These are phyloP conservation scores for Naso thynnoides DNA, from an alignment of 2,797 vertebrate species.

Conservation along the genomic window DNA sequence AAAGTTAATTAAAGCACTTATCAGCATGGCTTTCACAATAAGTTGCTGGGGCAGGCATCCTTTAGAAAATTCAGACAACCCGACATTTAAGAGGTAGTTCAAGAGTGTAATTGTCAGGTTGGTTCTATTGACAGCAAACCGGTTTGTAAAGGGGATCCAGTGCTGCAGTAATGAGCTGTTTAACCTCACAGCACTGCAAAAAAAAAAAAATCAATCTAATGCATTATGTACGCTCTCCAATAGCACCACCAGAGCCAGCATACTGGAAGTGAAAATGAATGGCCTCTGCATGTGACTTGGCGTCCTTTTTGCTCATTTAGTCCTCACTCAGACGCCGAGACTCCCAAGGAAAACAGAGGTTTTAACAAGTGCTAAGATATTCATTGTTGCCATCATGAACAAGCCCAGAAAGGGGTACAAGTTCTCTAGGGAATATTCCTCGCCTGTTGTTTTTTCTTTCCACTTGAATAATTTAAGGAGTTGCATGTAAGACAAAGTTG, in stretches of 20 bases:
- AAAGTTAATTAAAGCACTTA: slow-evolving; percentile 59
- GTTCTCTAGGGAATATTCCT: slow-evolving; percentile 71
- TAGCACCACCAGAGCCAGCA: slow-evolving; percentile 37
- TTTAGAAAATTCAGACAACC: slow-evolving; percentile 51
- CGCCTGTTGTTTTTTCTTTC: slow-evolving; percentile 68
- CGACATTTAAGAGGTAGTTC: slow-evolving; percentile 57
- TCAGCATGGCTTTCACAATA: slow-evolving; percentile 36
- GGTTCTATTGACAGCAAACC: slow-evolving; percentile 72
- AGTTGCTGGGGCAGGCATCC: slow-evolving; percentile 31
- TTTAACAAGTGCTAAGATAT: slow-evolving; percentile 80
- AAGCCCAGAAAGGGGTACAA: slow-evolving; percentile 71
- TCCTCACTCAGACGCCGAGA: slow-evolving; percentile 38
- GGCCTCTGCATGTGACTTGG: slow-evolving; percentile 43
- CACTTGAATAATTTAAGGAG: slow-evolving; percentile 84
- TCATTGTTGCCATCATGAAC: slow-evolving; percentile 75
- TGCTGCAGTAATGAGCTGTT: slow-evolving; percentile 71
- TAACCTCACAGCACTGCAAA: slow-evolving; percentile 58
- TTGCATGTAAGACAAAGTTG: slow-evolving; percentile 85
- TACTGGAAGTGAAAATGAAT: slow-evolving; percentile 48
- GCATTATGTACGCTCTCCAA: slow-evolving; percentile 54
- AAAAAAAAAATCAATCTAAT: slow-evolving; percentile 52
- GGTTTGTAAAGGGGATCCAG: slow-evolving; percentile 61
- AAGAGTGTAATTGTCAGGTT: slow-evolving; percentile 55
- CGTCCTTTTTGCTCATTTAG: slow-evolving; percentile 51
- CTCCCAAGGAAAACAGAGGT: slow-evolving; percentile 72